A percentile compares a stretch with the other conserved stretches of the same genome.
phyloP scores from a whole-genome alignment of 2,888 invertebrate genomes.

The Lumbricus terrestris region DNA sequence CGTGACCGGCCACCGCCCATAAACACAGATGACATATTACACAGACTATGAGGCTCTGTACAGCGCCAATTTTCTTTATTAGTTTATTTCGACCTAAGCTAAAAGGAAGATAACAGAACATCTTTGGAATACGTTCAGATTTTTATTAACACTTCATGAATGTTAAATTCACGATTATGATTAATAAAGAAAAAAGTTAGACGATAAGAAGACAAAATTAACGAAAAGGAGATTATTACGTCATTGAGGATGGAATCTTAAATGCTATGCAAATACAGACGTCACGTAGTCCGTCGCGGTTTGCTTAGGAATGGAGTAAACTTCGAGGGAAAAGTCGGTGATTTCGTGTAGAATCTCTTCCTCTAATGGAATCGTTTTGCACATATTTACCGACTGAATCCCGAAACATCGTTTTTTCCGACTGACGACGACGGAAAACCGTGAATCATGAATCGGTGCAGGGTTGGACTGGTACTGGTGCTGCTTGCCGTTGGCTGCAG shows the following conservation, averaged over 20 bases:
- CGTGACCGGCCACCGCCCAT: conserved; percentile 17
- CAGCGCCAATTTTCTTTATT: background rate
- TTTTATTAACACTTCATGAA: no score
- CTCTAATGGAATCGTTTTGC: background rate
- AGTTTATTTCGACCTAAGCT: background rate
- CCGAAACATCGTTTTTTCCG: background rate
- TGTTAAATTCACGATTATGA: no score
- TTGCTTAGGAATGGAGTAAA: background rate
- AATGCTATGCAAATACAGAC: background rate
- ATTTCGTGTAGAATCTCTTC: background rate
- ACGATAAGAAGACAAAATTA: background rate
- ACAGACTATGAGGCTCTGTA: background rate
- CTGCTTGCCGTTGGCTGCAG: background rate
- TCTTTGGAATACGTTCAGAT: no score
- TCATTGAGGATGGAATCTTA: background rate
- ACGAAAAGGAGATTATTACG: background rate
- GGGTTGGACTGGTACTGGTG: background rate
- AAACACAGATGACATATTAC: conserved; percentile 7
- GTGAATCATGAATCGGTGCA: background rate
- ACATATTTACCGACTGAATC: background rate
- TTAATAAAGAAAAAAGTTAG: background rate
- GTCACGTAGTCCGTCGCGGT: background rate
- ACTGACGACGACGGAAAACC: background rate
- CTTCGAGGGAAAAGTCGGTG: background rate
- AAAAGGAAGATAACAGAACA: background rate